Evolutionary conservation across 2,888 invertebrate genomes (phyloP), one percentile per base, ranked within the genome.

Genomic region (Fragum fragum): DNA sequence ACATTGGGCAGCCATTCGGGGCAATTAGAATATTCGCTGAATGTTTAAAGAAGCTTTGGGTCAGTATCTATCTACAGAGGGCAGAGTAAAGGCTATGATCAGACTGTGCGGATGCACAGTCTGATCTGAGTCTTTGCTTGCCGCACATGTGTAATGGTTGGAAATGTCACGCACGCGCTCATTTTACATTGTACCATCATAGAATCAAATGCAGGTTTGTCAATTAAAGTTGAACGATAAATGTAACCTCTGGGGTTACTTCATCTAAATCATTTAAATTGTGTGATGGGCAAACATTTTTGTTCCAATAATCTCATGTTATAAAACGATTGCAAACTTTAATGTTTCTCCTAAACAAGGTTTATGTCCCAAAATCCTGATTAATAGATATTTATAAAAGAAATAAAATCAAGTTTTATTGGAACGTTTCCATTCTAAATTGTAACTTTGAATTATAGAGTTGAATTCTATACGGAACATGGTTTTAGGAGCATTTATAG

Each of bases 301-400:
- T n/a, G n/a, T 14, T 9, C 14, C 3, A 14, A 16, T 47, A 47
- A 47, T 47, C 47, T 47, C 7, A 47, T 14, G 47, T 47, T 47
- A 47, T 47, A 47, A 47, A 47, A 47, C 47, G 7, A 18, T 47
- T 47, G n/a, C 47, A 47, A 47, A 47, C 47, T 47, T 47, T 47
- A 18, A 47, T 47, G 47, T n/a, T 47, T n/a, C 47, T n/a, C 47
- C 5, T 47, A 47, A 47, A 47, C 47, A 18, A 18, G 47, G 18
- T 47, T 47, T 47, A 47, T 47, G 47, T 47, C 47, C 47, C n/a
- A 47, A 47, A n/a, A 47, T 47, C 47, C 18, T 47, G 47, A 47
- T 47, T 47, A 47, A 47, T 47, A 47, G 47, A 47, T 47, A 14
- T 47, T 47, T 47, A 47, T 47, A 47, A 47, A 47, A 47, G 47